Conservation (phyloP, 2,797 vertebrate species). For the Hydrolagus colliei region DNA sequence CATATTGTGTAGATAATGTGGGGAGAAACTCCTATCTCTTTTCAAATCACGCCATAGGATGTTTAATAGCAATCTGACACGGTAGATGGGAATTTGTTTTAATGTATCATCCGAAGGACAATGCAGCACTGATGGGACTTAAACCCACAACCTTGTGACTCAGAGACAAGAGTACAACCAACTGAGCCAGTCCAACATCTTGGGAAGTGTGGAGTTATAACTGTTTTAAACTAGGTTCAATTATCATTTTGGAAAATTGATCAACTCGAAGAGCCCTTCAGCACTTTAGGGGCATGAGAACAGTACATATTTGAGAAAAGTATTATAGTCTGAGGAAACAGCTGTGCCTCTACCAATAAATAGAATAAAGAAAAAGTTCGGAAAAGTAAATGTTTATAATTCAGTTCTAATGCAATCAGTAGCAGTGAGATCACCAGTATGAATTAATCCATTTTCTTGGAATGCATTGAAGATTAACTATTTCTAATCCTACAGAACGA, state of each 20-base stretch:
- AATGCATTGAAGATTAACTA: slow-evolving; percentile 32
- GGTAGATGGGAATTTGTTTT: too few relatives aligned
- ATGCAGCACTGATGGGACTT: too few relatives aligned
- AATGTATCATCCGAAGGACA: too few relatives aligned
- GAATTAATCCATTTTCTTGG: slow-evolving; percentile 50
- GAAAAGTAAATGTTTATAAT: slow-evolving; percentile 55
- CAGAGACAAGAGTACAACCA: too few relatives aligned
- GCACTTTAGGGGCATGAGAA: slow-evolving; percentile 32
- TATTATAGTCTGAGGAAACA: slow-evolving; percentile 46
- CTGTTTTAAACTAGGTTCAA: slow-evolving; percentile 10
- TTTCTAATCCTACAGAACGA: slow-evolving; percentile 29
- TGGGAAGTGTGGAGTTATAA: slow-evolving; percentile 25
- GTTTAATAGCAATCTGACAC: too few relatives aligned
- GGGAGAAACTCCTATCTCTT: too few relatives aligned
- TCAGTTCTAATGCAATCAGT: slow-evolving; percentile 46
- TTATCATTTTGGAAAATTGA: slow-evolving; percentile 20
- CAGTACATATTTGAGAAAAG: slow-evolving; percentile 37
- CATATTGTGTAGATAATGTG: too few relatives aligned
- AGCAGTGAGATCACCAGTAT: slow-evolving; percentile 42
- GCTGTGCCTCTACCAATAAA: slow-evolving; percentile 46
- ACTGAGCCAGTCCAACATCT: not conserved
- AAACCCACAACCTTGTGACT: too few relatives aligned
- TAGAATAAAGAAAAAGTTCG: slow-evolving; percentile 47
- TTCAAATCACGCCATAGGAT: too few relatives aligned
- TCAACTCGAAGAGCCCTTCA: slow-evolving; percentile 22